Percentiles rank a stretch among this genome's conserved stretches.
Evolutionary conservation across 2,888 invertebrate species (phyloP).

Genomic region (Ophioninae sp.): DNA sequence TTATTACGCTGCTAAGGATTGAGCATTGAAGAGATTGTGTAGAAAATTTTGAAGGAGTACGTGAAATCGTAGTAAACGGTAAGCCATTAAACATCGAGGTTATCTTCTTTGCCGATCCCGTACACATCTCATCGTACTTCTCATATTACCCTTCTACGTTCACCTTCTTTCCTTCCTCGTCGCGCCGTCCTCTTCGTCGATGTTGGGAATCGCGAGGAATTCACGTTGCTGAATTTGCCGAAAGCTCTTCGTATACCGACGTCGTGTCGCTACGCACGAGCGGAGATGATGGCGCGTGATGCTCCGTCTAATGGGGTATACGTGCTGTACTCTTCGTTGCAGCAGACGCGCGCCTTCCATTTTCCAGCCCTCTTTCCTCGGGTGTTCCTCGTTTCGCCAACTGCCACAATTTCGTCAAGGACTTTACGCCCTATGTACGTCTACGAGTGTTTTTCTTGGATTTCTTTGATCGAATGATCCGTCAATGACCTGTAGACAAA

Average conservation of each 20-base stretch:
- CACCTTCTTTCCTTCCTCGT: neutral
- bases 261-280: constrained; percentile 67
- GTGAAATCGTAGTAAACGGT: neutral
- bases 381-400: constrained; percentile 13
- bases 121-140: constrained; percentile 10
- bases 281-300: constrained; percentile 72
- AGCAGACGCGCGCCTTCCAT: neutral
- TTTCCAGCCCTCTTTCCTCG: constrained; percentile 13
- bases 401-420: neutral
- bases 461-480: neutral
- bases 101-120: constrained; percentile 29
- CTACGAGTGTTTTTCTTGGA: neutral
- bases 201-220: constrained; percentile 49
- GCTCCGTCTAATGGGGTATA: constrained; percentile 66
- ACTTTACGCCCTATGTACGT: neutral
- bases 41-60: neutral
- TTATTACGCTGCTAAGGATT: neutral
- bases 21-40: neutral
- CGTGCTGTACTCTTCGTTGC: constrained; percentile 60
- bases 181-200: neutral
- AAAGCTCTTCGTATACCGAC: constrained; percentile 61
- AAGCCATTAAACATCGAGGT: constrained; percentile 19
- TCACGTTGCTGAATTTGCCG: constrained; percentile 58
- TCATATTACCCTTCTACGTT: neutral
- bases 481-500: neutral